Percentiles rank a stretch among this genome's conserved stretches.
Conservation (phyloP, 2,888 invertebrate genomes). For the Bombylius major region DNA sequence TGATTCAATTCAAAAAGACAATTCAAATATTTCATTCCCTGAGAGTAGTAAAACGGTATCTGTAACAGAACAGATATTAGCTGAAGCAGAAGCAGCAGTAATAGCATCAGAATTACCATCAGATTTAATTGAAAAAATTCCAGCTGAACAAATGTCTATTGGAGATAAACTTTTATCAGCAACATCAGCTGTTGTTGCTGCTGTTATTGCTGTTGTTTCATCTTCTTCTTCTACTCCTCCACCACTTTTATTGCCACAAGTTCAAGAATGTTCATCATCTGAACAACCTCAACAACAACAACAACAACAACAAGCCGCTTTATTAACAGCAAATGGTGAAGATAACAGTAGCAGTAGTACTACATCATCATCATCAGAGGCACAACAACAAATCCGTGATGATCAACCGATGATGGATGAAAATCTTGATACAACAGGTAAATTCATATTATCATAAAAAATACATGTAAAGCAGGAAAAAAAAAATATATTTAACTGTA, state of each 20-base stretch:
- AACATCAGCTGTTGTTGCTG: neutral
- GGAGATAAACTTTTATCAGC: constrained; percentile 5
- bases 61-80: too few relatives aligned
- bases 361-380: too few relatives aligned
- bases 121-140: neutral
- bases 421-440: constrained; percentile 5
- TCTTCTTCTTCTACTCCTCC: constrained; percentile 10
- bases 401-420: constrained; percentile 14
- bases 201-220: neutral
- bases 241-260: neutral
- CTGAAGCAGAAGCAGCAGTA: too few relatives aligned
- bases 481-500: constrained; percentile 6
- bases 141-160: constrained; percentile 10
- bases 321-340: too few relatives aligned
- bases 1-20: too few relatives aligned
- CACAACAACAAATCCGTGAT: neutral
- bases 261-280: too few relatives aligned
- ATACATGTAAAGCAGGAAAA: constrained; percentile 15
- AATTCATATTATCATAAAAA: neutral
- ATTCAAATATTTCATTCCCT: too few relatives aligned
- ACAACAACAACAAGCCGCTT: neutral
- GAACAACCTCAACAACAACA: neutral
- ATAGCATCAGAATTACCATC: too few relatives aligned
- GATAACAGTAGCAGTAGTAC: too few relatives aligned
- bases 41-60: too few relatives aligned